These are phyloP conservation scores for Drosophila setosimentum DNA, from an alignment of 2,888 invertebrate species.

Conservation along the genomic window DNA sequence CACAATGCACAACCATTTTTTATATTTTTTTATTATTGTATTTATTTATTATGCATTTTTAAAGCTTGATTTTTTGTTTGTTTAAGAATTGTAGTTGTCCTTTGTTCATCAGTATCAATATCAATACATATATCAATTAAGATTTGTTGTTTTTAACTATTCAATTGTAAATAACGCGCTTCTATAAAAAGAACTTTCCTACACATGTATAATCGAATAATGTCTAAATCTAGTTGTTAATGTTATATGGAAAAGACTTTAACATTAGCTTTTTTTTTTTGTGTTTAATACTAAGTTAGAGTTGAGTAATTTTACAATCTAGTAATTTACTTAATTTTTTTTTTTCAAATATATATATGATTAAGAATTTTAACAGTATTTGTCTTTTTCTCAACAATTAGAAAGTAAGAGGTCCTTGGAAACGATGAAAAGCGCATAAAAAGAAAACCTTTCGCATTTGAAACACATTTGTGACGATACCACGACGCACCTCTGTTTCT, in stretches of 20 bases:
- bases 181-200: conserved; percentile 62
- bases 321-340: conserved; percentile 39
- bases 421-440: conserved; percentile 35
- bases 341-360: conserved; percentile 66
- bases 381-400: conserved; percentile 53
- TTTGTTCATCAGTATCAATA: conserved; percentile 57
- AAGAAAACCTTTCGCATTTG: conserved; percentile 47
- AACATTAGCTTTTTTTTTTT: conserved; percentile 26
- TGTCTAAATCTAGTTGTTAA: conserved; percentile 68
- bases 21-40: conserved; percentile 36
- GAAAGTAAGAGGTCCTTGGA: conserved; percentile 59
- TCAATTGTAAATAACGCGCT: conserved; percentile 63
- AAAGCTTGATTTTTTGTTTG: conserved; percentile 66
- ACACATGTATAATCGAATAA: conserved; percentile 78
- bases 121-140: conserved; percentile 41
- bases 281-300: conserved; percentile 59
- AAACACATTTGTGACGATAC: conserved; percentile 61
- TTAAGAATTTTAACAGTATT: conserved; percentile 52
- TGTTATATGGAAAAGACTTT: conserved; percentile 67
- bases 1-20: neutral
- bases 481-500: conserved; percentile 41
- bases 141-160: conserved; percentile 59
- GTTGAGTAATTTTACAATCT: conserved; percentile 60
- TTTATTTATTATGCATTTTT: conserved; percentile 72
- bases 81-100: conserved; percentile 63